These are phyloP conservation scores for Paragorgia papillata DNA, from an alignment of 92 coral and sea anemone species.

Conservation along the genomic window DNA sequence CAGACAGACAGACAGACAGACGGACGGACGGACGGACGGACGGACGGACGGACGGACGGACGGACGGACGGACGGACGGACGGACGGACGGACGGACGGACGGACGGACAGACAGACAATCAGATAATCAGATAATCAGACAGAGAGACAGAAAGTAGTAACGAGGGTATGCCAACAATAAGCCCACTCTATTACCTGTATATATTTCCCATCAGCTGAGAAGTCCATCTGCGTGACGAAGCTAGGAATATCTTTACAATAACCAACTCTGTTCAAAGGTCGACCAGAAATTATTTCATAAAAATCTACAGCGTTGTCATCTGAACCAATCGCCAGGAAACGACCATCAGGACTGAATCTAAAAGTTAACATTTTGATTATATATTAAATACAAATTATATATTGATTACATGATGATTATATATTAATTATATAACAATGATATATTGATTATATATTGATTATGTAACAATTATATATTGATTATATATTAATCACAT, in stretches of 20 bases:
- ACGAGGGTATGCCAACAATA: background rate
- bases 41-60: background rate
- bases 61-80: too few relatives aligned
- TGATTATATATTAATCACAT: too few relatives aligned
- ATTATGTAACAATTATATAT: too few relatives aligned
- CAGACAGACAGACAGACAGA: background rate
- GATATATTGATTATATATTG: too few relatives aligned
- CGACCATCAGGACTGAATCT: slow-evolving; percentile 96
- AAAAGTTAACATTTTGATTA: too few relatives aligned
- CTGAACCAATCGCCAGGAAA: slow-evolving; percentile 89
- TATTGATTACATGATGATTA: too few relatives aligned
- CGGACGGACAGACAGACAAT: too few relatives aligned
- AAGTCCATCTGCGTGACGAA: slow-evolving; percentile 97
- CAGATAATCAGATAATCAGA: too few relatives aligned
- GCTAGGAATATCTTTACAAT: slow-evolving; percentile 92
- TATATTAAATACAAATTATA: too few relatives aligned
- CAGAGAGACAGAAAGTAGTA: background rate
- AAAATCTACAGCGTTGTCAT: slow-evolving; percentile 92
- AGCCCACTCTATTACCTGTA: slow-evolving; percentile 64
- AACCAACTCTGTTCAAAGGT: slow-evolving; percentile 76
- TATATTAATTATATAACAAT: too few relatives aligned
- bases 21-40: background rate
- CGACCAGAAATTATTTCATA: slow-evolving; percentile 89
- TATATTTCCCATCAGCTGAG: slow-evolving; percentile 92
- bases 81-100: too few relatives aligned